Base-by-base conservation (phyloP, 2,888 invertebrate genomes). In the Pegoplata infirma region DNA sequence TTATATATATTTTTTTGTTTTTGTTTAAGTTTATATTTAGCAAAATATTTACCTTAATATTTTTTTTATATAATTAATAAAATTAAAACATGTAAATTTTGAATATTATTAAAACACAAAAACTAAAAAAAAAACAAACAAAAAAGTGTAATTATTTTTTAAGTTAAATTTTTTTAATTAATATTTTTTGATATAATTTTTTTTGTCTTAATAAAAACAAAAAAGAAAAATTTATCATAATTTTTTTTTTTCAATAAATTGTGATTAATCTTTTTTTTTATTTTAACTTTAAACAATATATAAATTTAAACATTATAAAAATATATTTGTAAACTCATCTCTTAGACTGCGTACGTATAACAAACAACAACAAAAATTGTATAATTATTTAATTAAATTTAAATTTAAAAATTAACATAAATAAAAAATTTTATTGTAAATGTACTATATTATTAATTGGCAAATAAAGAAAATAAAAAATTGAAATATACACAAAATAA, bases 1-100 rank as follows among this genome's bases (percentile, higher is more conserved):
- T 82, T 59, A 69, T 82, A 85, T 82, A 53, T 73, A 59, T 69
- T 76, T 82, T 76, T 83, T 81, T 83, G 83, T 84, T 83, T 84
- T 85, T 83, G 84, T 84, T 82, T 86, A 86, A 85, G 86, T 84
- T 82, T 82, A 78, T 77, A 80, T 85, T 85, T 86, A 86, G 87
- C 86, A 82, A 87, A 87, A 85, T 86, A 85, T 86, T 80, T 76
- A 80, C 73, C 61, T 51, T 71, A 69, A 74, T 72, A 68, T 67
- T 76, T 68, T n/a, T n/a, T 66, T 71, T 14, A 66, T 81, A 83
- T 83, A 82, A 80, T 80, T 84, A 69, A 68, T 58, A 17, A 79
- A 55, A 68, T 46, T 58, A 71, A 73, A 77, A 67, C 58, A 51
- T 78, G 66, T 69, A 73, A 72, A 75, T 75, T 75, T 68, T 75